Base-by-base conservation (phyloP, 1,140 invertebrate species). In the Aphaenogaster floridana region DNA sequence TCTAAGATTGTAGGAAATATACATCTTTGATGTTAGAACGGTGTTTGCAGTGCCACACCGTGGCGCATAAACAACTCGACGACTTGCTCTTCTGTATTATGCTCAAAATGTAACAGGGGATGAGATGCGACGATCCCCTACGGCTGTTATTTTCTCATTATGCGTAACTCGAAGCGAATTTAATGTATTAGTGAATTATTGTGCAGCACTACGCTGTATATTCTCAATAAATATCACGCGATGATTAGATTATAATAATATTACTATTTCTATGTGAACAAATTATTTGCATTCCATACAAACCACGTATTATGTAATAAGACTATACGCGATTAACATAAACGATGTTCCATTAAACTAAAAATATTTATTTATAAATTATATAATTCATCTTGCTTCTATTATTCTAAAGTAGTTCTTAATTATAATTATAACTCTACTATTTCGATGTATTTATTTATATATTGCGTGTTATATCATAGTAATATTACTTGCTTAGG, bases 141-240 rank as follows among this genome's bases (percentile, higher is more conserved):
- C 15, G 52, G 52, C 39, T 72, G 28, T 72, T 83, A 72, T 59
- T 83, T 59, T 83, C 79, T 83, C 79, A 59, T 83, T 72, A 72
- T 45, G 52, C 45, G 28, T 66, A 79, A 64, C 52, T 59, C 21
- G 13, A 45, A 7, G 21, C 17, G 45, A 72, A 83, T 72, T 42
- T 72, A 71, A 83, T 83, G 42, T 48, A 36, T 48, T 45, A 71
- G 17, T 36, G 5, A 72, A 83, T 72, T 83, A 83, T 3, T 45
- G 15, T 52, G 36, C 64, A 57, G 39, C 2, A 39, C 21, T 11
- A 54, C 3, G 3, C 34, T 80, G 11, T 80, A 13, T 79, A 28
- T 48, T 45, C 9, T 71, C 21, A 54, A 71, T 74, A 84, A 39
- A 74, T 84, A 68, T 84, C 28, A 28, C 2, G 15, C 2, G 15